Evolutionary conservation across 2,797 vertebrate genomes (phyloP).

Genomic region (Cynodonichthys magdalenae): DNA sequence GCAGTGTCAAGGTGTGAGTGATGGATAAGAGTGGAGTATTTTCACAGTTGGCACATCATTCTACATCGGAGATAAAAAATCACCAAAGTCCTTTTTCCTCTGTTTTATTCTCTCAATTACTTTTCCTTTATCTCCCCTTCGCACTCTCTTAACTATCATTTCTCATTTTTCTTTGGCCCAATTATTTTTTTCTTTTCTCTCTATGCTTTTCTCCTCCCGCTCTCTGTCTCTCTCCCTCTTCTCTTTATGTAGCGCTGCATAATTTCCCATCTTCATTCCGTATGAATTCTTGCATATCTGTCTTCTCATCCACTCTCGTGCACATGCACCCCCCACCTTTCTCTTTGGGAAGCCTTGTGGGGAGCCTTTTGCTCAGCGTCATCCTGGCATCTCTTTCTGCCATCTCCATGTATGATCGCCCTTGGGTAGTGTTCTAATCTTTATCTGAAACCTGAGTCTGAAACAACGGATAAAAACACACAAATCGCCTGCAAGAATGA

Average conservation of each 20-base stretch:
- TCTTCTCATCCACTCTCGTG: conserved; percentile 27
- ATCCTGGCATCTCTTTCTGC: conserved; percentile 20
- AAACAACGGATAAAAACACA: conserved; percentile 61
- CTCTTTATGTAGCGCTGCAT: conserved; percentile 46
- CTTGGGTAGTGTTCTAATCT: conserved; percentile 42
- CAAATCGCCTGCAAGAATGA: conserved; percentile 31
- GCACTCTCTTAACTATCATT: conserved; percentile 57
- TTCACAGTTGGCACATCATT: conserved; percentile 58
- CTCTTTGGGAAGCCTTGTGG: conserved; percentile 7
- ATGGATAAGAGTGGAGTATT: conserved; percentile 64
- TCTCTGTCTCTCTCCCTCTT: conserved; percentile 46
- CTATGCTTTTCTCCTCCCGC: conserved; percentile 52
- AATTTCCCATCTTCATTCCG: conserved; percentile 65
- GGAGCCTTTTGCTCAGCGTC: conserved; percentile 7
- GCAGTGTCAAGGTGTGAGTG: conserved; percentile 68
- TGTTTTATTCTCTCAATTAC: conserved; percentile 24
- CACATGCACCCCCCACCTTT: background rate
- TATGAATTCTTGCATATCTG: conserved; percentile 52
- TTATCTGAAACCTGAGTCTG: conserved; percentile 57
- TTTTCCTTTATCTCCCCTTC: conserved; percentile 44
- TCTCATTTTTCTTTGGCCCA: conserved; percentile 71
- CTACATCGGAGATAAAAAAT: conserved; percentile 47
- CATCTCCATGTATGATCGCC: conserved; percentile 43
- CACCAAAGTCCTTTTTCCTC: conserved; percentile 37
- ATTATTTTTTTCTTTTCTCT: conserved; percentile 57